A percentile compares a stretch with the other conserved stretches of the same genome.
phyloP scores from a whole-genome alignment of 2,888 invertebrate species.

The Polylopha cassiicola region DNA sequence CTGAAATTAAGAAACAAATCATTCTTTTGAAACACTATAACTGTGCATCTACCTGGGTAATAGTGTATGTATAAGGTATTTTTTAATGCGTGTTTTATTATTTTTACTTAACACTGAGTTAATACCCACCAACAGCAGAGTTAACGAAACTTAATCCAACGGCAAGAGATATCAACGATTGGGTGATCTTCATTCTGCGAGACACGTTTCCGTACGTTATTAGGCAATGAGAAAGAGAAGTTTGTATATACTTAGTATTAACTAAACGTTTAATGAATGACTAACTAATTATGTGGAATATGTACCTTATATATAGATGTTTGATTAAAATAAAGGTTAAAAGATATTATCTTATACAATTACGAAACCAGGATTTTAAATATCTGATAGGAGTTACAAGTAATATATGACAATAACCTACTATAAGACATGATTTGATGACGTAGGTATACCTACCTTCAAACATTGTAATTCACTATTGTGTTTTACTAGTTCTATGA shows the following conservation, averaged over 20 bases:
- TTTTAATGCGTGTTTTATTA: background rate
- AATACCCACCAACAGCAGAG: slow-evolving; percentile 7
- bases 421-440: too few species aligned
- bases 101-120: background rate
- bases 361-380: slow-evolving; percentile 31
- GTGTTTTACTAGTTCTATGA: too few species aligned
- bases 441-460: too few species aligned
- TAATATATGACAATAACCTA: slow-evolving; percentile 1
- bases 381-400: slow-evolving; percentile 21
- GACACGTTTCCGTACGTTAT: too few species aligned
- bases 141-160: background rate
- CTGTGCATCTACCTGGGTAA: too few species aligned
- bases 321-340: slow-evolving; percentile 25
- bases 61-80: too few species aligned
- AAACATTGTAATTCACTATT: too few species aligned
- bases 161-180: slow-evolving; percentile 2
- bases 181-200: slow-evolving; percentile 2
- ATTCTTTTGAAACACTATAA: too few species aligned
- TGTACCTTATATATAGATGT: slow-evolving; percentile 24
- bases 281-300: slow-evolving; percentile 6
- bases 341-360: slow-evolving; percentile 27
- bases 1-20: too few species aligned
- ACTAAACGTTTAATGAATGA: slow-evolving; percentile 8
- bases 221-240: too few species aligned
- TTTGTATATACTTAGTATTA: too few species aligned